Conservation (phyloP, 2,888 invertebrate genomes). For the Acanthosoma haemorrhoidale region DNA sequence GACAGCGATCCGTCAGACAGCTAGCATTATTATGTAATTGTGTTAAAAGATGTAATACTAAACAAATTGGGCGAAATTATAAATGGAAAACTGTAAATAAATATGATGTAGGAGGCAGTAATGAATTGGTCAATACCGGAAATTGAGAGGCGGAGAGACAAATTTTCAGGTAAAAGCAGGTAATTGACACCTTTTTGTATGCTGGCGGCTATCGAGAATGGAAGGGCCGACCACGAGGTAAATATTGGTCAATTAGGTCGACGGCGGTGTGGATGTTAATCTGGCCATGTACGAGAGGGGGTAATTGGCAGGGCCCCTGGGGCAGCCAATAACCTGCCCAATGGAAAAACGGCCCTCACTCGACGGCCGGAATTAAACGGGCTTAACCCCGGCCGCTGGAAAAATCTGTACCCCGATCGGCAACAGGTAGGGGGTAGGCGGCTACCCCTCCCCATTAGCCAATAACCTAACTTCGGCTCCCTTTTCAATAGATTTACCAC, state of each 20-base stretch:
- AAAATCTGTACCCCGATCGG: neutral
- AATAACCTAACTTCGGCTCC: conserved; percentile 4
- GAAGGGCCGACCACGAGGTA: neutral
- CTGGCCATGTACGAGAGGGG: neutral
- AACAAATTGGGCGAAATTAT: too few species aligned
- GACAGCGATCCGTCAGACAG: too few species aligned
- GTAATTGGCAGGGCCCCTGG: neutral
- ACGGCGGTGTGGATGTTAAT: too few species aligned
- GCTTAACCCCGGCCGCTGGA: too few species aligned
- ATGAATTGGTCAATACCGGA: neutral
- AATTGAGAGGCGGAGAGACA: neutral
- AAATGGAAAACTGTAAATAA: neutral
- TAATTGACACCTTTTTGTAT: conserved; percentile 6
- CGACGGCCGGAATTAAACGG: neutral
- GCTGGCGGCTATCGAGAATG: neutral
- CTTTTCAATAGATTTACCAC: conserved; percentile 6
- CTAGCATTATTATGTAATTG: too few species aligned
- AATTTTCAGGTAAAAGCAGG: neutral
- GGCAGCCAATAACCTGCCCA: neutral
- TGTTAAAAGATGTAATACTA: neutral
- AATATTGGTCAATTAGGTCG: conserved; percentile 3
- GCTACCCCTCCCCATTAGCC: neutral
- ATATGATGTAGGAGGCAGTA: neutral
- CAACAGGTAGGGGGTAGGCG: neutral
- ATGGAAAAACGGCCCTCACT: too few species aligned